Conservation (phyloP, 2,113 vertebrate genomes). For the Murina feae region DNA sequence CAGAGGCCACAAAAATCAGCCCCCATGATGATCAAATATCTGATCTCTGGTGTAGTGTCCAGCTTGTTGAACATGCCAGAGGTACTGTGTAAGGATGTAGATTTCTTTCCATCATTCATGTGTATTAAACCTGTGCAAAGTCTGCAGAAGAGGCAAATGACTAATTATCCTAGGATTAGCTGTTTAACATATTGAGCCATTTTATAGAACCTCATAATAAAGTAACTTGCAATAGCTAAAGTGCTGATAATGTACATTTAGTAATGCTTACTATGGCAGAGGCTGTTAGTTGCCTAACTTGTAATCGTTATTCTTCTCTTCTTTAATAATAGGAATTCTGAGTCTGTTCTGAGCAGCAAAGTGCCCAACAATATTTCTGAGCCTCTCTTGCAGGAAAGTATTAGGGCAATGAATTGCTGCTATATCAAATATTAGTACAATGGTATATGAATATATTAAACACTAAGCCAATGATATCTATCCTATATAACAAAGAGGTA, state of each 20-base stretch:
- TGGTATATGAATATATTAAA: background rate
- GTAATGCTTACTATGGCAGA: slow-evolving; percentile 79
- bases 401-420: background rate
- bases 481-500: no score
- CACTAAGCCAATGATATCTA: background rate
- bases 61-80: slow-evolving; percentile 91
- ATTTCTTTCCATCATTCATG: slow-evolving; percentile 91
- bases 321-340: background rate
- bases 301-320: background rate
- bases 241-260: slow-evolving; percentile 87
- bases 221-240: slow-evolving; percentile 81
- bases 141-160: slow-evolving; percentile 89
- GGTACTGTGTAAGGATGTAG: slow-evolving; percentile 86
- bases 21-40: slow-evolving; percentile 76
- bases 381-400: background rate
- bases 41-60: slow-evolving; percentile 87
- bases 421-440: background rate
- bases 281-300: background rate
- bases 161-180: slow-evolving; percentile 86
- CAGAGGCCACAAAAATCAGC: slow-evolving; percentile 69
- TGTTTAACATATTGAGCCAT: slow-evolving; percentile 83
- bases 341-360: background rate
- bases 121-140: slow-evolving; percentile 89
- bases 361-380: background rate
- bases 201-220: slow-evolving; percentile 85